Evolutionary conservation across 2,113 vertebrate species (phyloP), one percentile per base, ranked within the genome.

Genomic region (Eidolon helvum): DNA sequence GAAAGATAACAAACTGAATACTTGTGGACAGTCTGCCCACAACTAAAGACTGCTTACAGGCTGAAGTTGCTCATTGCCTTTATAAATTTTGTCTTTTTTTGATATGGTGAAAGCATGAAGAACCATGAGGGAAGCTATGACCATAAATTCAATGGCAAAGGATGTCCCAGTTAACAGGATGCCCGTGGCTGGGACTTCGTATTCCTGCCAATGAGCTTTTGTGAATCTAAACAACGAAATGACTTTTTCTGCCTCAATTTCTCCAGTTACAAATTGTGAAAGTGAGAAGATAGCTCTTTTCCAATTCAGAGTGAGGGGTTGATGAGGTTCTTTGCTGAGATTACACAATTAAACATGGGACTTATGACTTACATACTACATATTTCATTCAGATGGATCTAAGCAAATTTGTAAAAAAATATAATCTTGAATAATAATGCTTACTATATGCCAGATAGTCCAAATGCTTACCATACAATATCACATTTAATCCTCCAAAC

Each of bases 1-100:
- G n/a, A 78, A 93, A 83, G 71, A 50, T 68, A 82, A 80, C n/a
- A 87, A 57, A 77, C 33, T 35, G 88, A 97, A 94, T 65, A 38
- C 50, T 71, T 78, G 82, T 30, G 12, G 45, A 71, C 12, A 48
- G 26, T 40, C 21, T 72, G 5, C 21, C 33, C 45, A 48, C 33
- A 75, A 6, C 45, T 55, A 55, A 92, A 92, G 69, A 26, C 57
- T 61, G 74, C 33, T 57, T 24, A 10, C 0, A 65, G 33, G 48
- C 15, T 80, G 61, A 68, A 10, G 28, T 48, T 53, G 50, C 26
- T 90, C 38, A 9, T 33, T 15, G 68, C 21, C 61, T 87, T 71
- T 14, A 57, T 28, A 57, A 53, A 45, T 22, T 26, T 63, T 50
- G 50, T 68, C 16, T 50, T 11, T 80, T 91, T 92, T 63, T 50